These are phyloP conservation scores for Hormaphis cornu DNA, from an alignment of 1,140 invertebrate genomes.

Conservation along the genomic window DNA sequence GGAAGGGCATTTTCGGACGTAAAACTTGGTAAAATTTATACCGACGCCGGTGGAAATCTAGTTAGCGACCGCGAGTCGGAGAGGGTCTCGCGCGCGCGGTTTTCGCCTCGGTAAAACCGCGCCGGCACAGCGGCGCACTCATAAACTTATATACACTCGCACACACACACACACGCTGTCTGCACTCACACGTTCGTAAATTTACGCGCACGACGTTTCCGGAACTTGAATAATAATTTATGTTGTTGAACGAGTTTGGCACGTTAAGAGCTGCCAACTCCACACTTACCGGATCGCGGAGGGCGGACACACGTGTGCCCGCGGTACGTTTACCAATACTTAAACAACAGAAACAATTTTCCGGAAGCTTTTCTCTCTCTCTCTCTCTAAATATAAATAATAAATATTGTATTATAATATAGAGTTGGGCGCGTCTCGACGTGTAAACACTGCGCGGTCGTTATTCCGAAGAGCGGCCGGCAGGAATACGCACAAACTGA, in stretches of 20 bases:
- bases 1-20: conserved; percentile 4
- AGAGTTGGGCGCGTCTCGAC: too few species aligned
- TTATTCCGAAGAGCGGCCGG: too few species aligned
- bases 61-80: not conserved
- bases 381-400: too few species aligned
- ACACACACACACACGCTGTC: not conserved
- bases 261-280: conserved; percentile 29
- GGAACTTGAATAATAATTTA: conserved; percentile 31
- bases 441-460: too few species aligned
- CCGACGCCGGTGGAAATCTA: not conserved
- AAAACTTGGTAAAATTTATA: not conserved
- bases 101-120: not conserved
- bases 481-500: too few species aligned
- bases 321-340: not conserved
- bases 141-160: not conserved
- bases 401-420: too few species aligned
- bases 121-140: not conserved
- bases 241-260: conserved; percentile 29
- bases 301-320: not conserved
- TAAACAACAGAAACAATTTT: conserved; percentile 19
- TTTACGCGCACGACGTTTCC: not conserved
- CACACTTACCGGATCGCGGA: not conserved
- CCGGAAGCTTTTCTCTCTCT: conserved; percentile 28
- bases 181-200: too few species aligned
- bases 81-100: not conserved